Conservation (phyloP, 2,797 vertebrate genomes). For the Sebastes elongatus region DNA sequence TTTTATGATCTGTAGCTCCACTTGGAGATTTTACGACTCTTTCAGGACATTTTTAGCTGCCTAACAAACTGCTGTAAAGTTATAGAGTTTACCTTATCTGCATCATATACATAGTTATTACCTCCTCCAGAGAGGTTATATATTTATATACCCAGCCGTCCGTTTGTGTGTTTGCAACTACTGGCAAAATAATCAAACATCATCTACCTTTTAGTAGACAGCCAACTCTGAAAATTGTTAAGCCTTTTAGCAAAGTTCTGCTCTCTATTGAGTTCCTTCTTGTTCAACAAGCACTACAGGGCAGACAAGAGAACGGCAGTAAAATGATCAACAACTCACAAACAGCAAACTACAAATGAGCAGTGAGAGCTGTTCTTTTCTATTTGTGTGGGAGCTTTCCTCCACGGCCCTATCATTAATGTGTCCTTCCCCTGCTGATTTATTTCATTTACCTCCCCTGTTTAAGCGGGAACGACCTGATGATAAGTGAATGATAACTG, state of each 20-base stretch:
- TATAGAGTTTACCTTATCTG: background rate
- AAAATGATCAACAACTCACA: slow-evolving; percentile 28
- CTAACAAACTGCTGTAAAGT: background rate
- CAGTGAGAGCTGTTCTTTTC: slow-evolving; percentile 31
- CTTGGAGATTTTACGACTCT: background rate
- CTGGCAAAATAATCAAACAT: background rate
- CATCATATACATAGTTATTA: background rate
- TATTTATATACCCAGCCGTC: background rate
- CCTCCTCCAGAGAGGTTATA: background rate
- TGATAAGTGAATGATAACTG: slow-evolving; percentile 48
- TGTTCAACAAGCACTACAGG: slow-evolving; percentile 2
- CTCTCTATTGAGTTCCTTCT: background rate
- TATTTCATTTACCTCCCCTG: slow-evolving; percentile 43
- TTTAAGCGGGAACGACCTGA: slow-evolving; percentile 16
- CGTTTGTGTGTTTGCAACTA: background rate
- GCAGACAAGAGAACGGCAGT: background rate
- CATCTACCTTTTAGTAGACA: background rate
- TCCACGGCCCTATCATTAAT: slow-evolving; percentile 31
- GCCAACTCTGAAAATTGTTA: background rate
- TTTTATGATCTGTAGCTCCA: slow-evolving; percentile 11
- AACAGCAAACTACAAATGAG: slow-evolving; percentile 36
- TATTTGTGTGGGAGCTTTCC: slow-evolving; percentile 21
- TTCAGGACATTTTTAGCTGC: background rate
- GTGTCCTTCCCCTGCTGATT: slow-evolving; percentile 37
- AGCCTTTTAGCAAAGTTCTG: slow-evolving; percentile 3